These are phyloP conservation scores for Crocodylus rhombifer DNA, from an alignment of 2,797 vertebrate species.

Conservation along the genomic window DNA sequence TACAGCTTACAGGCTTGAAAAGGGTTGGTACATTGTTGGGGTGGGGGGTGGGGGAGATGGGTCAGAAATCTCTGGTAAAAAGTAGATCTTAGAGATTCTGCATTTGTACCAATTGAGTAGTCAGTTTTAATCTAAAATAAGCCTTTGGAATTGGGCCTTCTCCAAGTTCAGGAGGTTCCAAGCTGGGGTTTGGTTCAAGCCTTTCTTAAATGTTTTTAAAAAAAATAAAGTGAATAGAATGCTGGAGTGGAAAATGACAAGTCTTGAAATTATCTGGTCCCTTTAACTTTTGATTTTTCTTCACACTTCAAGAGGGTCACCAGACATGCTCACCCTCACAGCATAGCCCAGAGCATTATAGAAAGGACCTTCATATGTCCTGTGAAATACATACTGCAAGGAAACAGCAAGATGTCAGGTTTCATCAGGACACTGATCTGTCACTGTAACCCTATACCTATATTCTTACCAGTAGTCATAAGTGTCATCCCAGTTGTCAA, in stretches of 20 bases:
- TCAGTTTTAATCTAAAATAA: not conserved
- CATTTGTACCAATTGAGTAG: not conserved
- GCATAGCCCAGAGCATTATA: not conserved
- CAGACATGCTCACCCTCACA: not conserved
- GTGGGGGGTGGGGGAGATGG: no score
- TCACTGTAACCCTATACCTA: not conserved
- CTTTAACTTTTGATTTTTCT: not conserved
- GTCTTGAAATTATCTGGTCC: not conserved
- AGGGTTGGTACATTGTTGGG: no score
- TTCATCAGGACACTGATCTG: not conserved
- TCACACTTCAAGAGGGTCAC: not conserved
- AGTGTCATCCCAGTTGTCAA: slow-evolving; percentile 99
- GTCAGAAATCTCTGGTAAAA: not conserved
- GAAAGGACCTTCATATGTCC: no score
- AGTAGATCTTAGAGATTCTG: not conserved
- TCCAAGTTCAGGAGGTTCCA: not conserved
- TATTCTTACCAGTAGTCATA: slow-evolving; percentile 95
- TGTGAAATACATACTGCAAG: not conserved
- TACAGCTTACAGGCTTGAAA: not conserved
- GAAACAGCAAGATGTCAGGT: not conserved
- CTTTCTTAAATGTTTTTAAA: not conserved
- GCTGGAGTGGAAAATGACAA: not conserved
- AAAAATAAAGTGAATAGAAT: not conserved
- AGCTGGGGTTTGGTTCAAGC: not conserved
- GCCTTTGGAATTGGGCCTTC: not conserved